These are phyloP conservation scores for Orthonyx spaldingii DNA, from an alignment of 2,113 vertebrate species.

Conservation along the genomic window DNA sequence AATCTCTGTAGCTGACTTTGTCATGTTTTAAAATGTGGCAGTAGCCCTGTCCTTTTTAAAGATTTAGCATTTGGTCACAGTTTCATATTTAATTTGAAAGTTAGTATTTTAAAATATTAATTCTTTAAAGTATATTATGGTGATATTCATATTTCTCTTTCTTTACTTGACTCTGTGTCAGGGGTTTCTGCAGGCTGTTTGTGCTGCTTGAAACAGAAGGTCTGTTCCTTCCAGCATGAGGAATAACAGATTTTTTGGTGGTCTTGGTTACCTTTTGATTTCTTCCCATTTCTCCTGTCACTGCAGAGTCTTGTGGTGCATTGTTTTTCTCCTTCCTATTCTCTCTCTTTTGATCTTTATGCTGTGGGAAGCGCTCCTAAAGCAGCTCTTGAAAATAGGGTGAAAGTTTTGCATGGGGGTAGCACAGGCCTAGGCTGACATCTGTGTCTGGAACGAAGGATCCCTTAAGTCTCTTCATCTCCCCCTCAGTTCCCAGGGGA, in stretches of 20 bases:
- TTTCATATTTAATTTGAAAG: not conserved
- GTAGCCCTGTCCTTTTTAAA: not conserved
- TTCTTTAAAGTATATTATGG: not conserved
- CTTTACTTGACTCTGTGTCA: not conserved
- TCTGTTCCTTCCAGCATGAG: not conserved
- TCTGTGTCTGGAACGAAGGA: accelerated
- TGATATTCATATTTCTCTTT: not conserved
- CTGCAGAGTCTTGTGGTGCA: not conserved
- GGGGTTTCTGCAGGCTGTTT: not conserved
- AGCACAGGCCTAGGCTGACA: not conserved
- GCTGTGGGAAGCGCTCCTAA: not conserved
- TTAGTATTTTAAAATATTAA: not conserved
- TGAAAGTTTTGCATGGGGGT: not conserved
- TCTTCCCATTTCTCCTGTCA: not conserved
- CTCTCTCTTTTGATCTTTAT: not conserved
- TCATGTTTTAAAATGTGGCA: not conserved
- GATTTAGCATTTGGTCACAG: not conserved
- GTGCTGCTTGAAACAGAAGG: not conserved
- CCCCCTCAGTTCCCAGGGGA: not conserved
- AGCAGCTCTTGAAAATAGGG: not conserved
- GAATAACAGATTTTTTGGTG: not conserved
- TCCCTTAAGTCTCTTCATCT: not conserved
- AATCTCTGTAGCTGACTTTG: not conserved
- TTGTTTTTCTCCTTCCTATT: not conserved
- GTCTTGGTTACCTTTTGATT: not conserved